Conservation (phyloP, 37 sponge, comb jelly and placozoan species). For the Halichondria panicea region DNA sequence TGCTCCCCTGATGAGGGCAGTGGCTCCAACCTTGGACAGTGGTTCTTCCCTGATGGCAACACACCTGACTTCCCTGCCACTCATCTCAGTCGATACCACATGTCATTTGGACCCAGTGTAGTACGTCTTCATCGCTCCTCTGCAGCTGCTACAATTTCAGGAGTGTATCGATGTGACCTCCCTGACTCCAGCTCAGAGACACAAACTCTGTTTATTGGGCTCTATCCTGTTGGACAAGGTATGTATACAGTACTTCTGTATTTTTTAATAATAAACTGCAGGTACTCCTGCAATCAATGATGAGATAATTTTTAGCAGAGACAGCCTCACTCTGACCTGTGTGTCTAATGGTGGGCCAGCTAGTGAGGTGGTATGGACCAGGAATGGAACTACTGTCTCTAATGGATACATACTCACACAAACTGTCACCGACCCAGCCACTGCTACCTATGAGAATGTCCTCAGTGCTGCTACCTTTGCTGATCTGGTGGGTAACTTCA, state of each 20-base stretch:
- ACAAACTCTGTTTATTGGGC: neutral
- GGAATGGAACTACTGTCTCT: neutral
- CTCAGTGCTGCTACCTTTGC: neutral
- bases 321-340: neutral
- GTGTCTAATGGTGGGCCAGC: neutral
- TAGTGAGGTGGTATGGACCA: neutral
- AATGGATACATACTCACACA: neutral
- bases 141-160: too few relatives aligned
- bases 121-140: too few relatives aligned
- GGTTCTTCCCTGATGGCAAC: too few relatives aligned
- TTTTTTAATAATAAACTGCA: neutral
- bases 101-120: too few relatives aligned
- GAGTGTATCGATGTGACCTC: neutral
- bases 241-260: neutral
- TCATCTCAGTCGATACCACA: too few relatives aligned
- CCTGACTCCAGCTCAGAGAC: neutral
- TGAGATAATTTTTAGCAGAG: neutral
- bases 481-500: neutral
- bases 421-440: neutral
- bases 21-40: too few relatives aligned
- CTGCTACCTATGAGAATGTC: neutral
- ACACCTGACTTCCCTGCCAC: too few relatives aligned
- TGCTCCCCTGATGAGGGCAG: too few relatives aligned
- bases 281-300: neutral
- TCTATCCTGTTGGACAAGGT: neutral